A percentile compares a stretch with the other conserved stretches of the same genome.
phyloP scores from a whole-genome alignment of 2,888 invertebrate genomes.

The Cheilosia grossa region DNA sequence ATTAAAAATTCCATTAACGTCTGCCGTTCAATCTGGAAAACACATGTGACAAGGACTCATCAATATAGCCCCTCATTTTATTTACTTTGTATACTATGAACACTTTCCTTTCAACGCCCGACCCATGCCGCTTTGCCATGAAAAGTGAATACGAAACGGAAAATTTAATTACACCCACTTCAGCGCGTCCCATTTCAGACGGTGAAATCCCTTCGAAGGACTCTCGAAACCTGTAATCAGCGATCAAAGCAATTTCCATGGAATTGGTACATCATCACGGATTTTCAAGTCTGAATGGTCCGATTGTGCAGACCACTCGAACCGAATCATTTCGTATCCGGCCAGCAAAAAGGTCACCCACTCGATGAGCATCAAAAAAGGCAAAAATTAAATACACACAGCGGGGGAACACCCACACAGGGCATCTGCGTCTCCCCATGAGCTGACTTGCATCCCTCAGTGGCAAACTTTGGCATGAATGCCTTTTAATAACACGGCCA shows the following conservation, averaged over 20 bases:
- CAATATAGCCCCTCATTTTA: slow-evolving; percentile 50
- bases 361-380: slow-evolving; percentile 62
- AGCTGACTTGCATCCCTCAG: slow-evolving; percentile 38
- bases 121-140: neutral
- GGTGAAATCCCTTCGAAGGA: slow-evolving; percentile 61
- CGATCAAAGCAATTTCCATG: slow-evolving; percentile 71
- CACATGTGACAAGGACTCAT: slow-evolving; percentile 52
- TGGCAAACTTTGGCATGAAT: slow-evolving; percentile 54
- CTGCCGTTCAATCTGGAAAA: slow-evolving; percentile 27
- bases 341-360: slow-evolving; percentile 59
- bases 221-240: slow-evolving; percentile 70
- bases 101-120: slow-evolving; percentile 35
- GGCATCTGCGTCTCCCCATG: slow-evolving; percentile 24
- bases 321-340: slow-evolving; percentile 30
- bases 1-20: slow-evolving; percentile 68
- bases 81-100: slow-evolving; percentile 46
- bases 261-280: slow-evolving; percentile 74
- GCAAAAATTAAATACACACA: slow-evolving; percentile 59
- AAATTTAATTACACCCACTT: slow-evolving; percentile 74
- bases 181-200: slow-evolving; percentile 45
- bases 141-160: slow-evolving; percentile 53
- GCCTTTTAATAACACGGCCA: slow-evolving; percentile 70
- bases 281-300: slow-evolving; percentile 73
- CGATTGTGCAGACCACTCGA: slow-evolving; percentile 72
- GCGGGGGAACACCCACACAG: slow-evolving; percentile 48